Conservation (phyloP, 2,797 vertebrate species). For the Tiaroga cobitis region DNA sequence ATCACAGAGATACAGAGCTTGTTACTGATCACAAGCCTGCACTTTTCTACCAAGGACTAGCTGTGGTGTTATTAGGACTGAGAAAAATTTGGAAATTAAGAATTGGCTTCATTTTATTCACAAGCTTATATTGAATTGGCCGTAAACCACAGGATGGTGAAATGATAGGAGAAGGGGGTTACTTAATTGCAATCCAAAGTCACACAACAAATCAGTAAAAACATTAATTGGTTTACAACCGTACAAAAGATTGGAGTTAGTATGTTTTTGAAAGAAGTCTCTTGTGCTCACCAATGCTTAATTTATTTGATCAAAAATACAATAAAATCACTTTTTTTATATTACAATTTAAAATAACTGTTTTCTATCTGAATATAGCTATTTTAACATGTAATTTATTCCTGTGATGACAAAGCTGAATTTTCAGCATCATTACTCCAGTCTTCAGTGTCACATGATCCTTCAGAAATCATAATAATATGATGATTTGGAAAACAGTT, state of each 20-base stretch:
- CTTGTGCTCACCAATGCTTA: neutral
- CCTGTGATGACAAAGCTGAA: neutral
- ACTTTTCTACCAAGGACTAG: neutral
- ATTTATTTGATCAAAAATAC: neutral
- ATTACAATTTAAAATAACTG: neutral
- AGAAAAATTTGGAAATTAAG: neutral
- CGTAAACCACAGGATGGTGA: neutral
- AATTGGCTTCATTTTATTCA: neutral
- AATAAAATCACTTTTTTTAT: fast-evolving
- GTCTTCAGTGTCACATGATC: neutral
- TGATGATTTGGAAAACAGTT: neutral
- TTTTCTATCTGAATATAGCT: neutral
- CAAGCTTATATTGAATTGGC: neutral
- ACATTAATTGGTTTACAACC: neutral
- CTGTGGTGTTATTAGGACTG: slow-evolving; percentile 16
- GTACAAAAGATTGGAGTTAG: neutral
- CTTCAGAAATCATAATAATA: neutral
- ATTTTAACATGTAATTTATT: neutral
- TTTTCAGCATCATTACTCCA: neutral
- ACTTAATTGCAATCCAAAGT: neutral
- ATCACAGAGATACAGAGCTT: slow-evolving; percentile 21
- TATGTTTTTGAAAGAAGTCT: neutral
- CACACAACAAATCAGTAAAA: neutral
- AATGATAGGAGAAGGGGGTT: neutral
- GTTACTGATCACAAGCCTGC: slow-evolving; percentile 21